A percentile compares a stretch with the other conserved stretches of the same genome.
phyloP scores from a whole-genome alignment of 2,888 invertebrate species.

The Diaperis boleti region DNA sequence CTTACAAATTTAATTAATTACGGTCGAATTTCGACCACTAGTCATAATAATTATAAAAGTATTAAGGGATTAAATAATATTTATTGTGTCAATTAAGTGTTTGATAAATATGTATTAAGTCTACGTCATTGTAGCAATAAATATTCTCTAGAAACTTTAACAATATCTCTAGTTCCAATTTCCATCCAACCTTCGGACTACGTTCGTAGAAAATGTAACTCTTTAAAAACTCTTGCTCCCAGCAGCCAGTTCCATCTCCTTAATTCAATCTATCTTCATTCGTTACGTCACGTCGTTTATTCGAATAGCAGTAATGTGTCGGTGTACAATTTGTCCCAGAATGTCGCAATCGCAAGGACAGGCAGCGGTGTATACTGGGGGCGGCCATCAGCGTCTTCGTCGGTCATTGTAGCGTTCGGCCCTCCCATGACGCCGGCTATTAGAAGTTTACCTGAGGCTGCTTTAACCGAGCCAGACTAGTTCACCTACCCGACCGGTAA shows the following conservation, averaged over 20 bases:
- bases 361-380: constrained; percentile 19
- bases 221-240: too few relatives aligned
- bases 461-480: constrained; percentile 48
- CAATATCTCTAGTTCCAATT: too few relatives aligned
- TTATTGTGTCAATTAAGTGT: too few relatives aligned
- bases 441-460: constrained; percentile 46
- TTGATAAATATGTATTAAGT: too few relatives aligned
- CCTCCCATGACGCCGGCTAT: constrained; percentile 53
- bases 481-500: constrained; percentile 55
- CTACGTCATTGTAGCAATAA: too few relatives aligned
- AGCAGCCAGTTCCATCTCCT: constrained; percentile 17
- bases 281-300: constrained; percentile 46
- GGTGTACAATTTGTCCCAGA: constrained; percentile 48
- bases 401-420: constrained; percentile 13
- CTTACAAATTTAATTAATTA: too few relatives aligned
- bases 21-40: too few relatives aligned
- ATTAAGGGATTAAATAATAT: too few relatives aligned
- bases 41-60: too few relatives aligned
- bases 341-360: constrained; percentile 22
- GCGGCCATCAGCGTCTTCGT: constrained; percentile 20
- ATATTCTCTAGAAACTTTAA: too few relatives aligned
- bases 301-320: constrained; percentile 47
- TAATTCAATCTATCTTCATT: constrained; percentile 51
- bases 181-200: too few relatives aligned
- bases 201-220: too few relatives aligned